Conservation (phyloP, 64 coral and sea anemone genomes). For the Acropora yongei region DNA sequence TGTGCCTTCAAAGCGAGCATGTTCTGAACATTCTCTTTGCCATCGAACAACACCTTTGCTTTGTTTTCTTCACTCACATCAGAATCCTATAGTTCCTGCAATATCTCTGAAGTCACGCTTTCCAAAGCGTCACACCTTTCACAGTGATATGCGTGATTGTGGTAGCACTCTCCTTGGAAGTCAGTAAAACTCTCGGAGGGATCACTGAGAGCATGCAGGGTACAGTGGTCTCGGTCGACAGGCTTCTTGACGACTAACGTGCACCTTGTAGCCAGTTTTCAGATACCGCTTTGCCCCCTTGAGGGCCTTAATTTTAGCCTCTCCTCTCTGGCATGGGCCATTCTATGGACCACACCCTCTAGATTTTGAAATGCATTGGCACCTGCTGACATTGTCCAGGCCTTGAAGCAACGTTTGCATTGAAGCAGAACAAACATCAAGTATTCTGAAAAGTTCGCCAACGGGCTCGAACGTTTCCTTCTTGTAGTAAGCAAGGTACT, state of each 20-base stretch:
- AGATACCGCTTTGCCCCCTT: conserved; percentile 54
- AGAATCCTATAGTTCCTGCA: background rate
- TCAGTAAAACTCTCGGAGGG: background rate
- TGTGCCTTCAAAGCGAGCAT: conserved; percentile 26
- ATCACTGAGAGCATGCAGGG: background rate
- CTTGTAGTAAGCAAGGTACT: conserved; percentile 10
- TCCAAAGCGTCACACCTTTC: background rate
- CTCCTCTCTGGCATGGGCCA: background rate
- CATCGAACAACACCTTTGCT: background rate
- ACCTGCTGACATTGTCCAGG: background rate
- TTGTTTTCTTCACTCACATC: background rate
- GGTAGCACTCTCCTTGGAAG: background rate
- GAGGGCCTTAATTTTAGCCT: conserved; percentile 29
- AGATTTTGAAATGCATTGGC: conserved; percentile 2
- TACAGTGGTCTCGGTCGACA: conserved; percentile 32
- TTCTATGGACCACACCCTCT: no score
- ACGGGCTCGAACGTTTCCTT: conserved; percentile 6
- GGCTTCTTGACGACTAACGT: conserved; percentile 15
- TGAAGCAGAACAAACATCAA: conserved; percentile 39
- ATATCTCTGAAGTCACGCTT: background rate
- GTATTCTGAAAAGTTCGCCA: conserved; percentile 49
- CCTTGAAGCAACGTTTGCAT: background rate
- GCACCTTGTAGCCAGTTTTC: conserved; percentile 54
- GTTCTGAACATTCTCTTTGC: no score
- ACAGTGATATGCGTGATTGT: background rate